Conservation (phyloP, 2,888 invertebrate species). For the Thymelicus sylvestris region DNA sequence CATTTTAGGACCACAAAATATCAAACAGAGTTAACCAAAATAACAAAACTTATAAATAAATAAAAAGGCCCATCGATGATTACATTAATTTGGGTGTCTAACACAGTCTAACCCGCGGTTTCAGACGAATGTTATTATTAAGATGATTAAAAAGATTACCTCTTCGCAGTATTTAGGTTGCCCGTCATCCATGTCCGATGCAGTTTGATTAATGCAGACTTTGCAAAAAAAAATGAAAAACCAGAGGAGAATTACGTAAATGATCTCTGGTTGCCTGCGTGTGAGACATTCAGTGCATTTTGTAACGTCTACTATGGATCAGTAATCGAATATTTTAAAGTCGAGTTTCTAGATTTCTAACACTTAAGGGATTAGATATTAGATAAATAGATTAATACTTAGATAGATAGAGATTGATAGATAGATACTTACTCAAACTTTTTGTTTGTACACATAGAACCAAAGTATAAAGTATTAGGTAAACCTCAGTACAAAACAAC, state of each 20-base stretch:
- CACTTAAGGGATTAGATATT: no score
- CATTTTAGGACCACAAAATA: background rate
- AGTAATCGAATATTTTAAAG: background rate
- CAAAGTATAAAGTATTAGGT: no score
- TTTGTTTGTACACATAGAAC: no score
- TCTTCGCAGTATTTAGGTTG: slow-evolving; percentile 39
- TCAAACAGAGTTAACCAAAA: slow-evolving; percentile 1
- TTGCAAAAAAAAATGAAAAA: background rate
- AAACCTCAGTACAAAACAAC: no score
- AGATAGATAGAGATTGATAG: no score
- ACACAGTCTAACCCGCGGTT: slow-evolving; percentile 12
- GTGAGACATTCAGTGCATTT: background rate
- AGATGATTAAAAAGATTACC: slow-evolving; percentile 17
- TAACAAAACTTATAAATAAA: slow-evolving; percentile 10
- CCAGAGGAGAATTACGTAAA: background rate
- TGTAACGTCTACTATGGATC: background rate
- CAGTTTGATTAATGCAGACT: slow-evolving; percentile 28
- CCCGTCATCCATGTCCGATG: slow-evolving; percentile 41
- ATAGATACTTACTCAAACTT: no score
- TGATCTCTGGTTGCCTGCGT: background rate
- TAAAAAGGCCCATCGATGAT: slow-evolving; percentile 10
- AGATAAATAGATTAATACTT: no score
- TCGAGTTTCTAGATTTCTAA: background rate
- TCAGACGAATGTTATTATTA: background rate
- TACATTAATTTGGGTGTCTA: slow-evolving; percentile 23